Base-by-base conservation (phyloP, 2,888 invertebrate species). In the Drosophila kanekoi region DNA sequence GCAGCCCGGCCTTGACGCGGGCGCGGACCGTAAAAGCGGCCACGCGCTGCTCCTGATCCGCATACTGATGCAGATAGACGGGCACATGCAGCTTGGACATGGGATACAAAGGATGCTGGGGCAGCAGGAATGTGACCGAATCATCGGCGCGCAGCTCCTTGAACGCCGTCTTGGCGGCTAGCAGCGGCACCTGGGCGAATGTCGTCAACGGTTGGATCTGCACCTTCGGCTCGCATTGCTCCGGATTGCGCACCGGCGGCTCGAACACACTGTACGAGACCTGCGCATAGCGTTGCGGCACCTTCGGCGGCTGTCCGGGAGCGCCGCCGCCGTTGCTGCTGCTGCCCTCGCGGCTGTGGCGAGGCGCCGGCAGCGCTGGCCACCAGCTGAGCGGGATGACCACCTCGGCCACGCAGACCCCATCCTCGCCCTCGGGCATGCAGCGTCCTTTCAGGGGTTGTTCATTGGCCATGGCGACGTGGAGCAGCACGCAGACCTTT, bases 381-480 rank as follows among this genome's bases (percentile, higher is more conserved):
- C 98, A 98, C 98, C 98, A 98, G 57, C 95, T 95, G 10, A 97
- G 95, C 0, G 98, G 98, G 38, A 98, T 94, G 1, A 97, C 96
- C 62, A 97, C 93, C 91, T 97, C 96, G 0, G 97, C 97, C 57
- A 98, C 94, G 91, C 98, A 98, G 1, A 98, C 98, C 0, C 98
- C 97, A 90, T 98, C 97, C 90, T 97, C 96, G 11, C 97, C 97
- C 91, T 97, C 97, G 1, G 98, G 98, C 87, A 97, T 97, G 93
- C 98, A 98, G n/a, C 97, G 96, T 0, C 98, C 96, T 56, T 97
- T 96, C 71, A 98, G 93, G 4, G 95, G 94, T 54, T 94, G 93
- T 75, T 94, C 93, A 57, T 94, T 91, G 62, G 94, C 93, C 83
- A 94, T 93, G 73, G 93, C 94, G 1, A 96, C 97, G 90, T 97